Base-by-base conservation (phyloP, 2,797 vertebrate genomes). In the Cetoscarus ocellatus region DNA sequence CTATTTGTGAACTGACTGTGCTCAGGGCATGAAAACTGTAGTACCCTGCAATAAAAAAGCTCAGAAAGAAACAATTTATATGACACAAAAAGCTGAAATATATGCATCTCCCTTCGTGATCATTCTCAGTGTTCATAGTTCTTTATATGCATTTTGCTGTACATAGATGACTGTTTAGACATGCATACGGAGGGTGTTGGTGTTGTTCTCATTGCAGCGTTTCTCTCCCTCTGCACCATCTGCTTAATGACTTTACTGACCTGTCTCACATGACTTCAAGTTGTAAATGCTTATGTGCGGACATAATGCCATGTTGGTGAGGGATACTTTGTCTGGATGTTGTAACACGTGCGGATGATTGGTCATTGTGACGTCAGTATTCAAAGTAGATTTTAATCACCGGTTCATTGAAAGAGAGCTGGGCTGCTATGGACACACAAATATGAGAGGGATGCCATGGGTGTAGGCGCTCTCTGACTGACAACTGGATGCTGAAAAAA, bases 281-380 rank as follows among this genome's bases (percentile, higher is more conserved):
- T 27, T 43, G 18, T 40, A 48, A 48, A 38, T 27, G 43, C 15
- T 34, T 7, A 10, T 49, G 61, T 52, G 34, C 0, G 15, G 9
- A 55, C 34, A 10, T 14, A 51, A 63, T 60, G 14, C 47, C 27
- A 43, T 51, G 54, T 65, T 61, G 47, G 8, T 18, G n/a, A 27
- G 3, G 18, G 18, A 1, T 14, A 27, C 11, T 48, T 52, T 47
- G 10, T 34, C 50, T 52, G 47, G 9, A 35, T 19, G 11, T 17
- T 6, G 5, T 9, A 48, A 10, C 19, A 13, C 6, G 7, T 19
- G 49, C 3, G 27, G 3, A 51, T 27, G 27, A 27, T 27, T 27
- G 45, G 19, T 5, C 39, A 10, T 17, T 12, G 11, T 36, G 18
- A 5, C 45, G 43, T 39, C 61, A 43, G 17, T 1, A 14, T 3